Evolutionary conservation across 1,140 invertebrate species (phyloP), one percentile per base, ranked within the genome.

Genomic region (Drosophila aff.): DNA sequence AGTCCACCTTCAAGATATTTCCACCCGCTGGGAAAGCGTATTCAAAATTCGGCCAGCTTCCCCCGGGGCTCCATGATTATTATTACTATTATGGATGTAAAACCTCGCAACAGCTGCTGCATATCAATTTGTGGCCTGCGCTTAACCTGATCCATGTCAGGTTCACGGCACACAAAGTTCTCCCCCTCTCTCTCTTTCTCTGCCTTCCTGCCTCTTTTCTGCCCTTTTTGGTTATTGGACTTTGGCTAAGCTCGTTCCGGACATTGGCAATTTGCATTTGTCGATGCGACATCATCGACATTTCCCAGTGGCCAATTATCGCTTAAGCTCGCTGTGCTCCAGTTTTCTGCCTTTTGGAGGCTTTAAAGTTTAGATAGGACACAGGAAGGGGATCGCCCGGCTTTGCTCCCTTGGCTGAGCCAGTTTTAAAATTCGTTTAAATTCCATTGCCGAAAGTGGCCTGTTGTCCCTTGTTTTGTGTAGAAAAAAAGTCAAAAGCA

Each of bases 281-380:
- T 58, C 67, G 76, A 81, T 84, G 79, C 75, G 49, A 71, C 82
- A 86, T 81, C 76, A 66, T 67, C 68, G 73, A 75, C 81, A 81
- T 81, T 81, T 90, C 82, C 84, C 81, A 81, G 81, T 75, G 77
- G 81, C 84, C 84, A 87, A 87, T 87, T 87, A 87, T 87, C 84
- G 84, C 85, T 84, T 89, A 89, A 89, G 84, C 84, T 69, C 50
- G 38, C 61, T 43, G 47, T 40, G 41, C 40, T 52, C 43, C 60
- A 28, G 23, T 50, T 52, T 16, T 53, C 58, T 64, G 33, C 49
- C 46, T 47, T 31, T 53, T 38, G 10, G 40, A 13, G 71, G 50
- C 53, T 81, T 81, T 72, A 79, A 57, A 71, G 40, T 80, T 80
- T 52, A 26, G 47, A 47, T 61, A 23, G 82, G 79, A 63, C 53